Conservation (phyloP, 2,888 invertebrate species). For the Caenorhabditis sp. region DNA sequence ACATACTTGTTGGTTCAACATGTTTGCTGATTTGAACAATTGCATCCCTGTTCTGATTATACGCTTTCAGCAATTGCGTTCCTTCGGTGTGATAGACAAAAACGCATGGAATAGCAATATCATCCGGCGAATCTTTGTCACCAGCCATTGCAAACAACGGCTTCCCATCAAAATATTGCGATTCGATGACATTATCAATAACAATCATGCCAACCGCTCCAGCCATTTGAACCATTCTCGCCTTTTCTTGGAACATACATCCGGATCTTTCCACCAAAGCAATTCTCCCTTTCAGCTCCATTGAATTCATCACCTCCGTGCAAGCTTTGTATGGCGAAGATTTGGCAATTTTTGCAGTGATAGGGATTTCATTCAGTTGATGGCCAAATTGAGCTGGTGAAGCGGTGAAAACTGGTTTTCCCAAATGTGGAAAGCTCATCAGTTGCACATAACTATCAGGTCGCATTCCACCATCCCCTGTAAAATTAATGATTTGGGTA, state of each 20-base stretch:
- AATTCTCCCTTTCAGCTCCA: slow-evolving; percentile 79
- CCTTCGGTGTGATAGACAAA: slow-evolving; percentile 60
- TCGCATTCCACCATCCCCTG: not conserved
- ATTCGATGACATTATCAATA: slow-evolving; percentile 79
- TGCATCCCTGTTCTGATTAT: slow-evolving; percentile 11
- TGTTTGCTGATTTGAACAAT: slow-evolving; percentile 2
- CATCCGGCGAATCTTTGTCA: slow-evolving; percentile 79
- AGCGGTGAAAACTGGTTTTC: slow-evolving; percentile 72
- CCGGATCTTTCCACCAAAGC: slow-evolving; percentile 87
- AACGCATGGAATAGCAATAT: slow-evolving; percentile 58
- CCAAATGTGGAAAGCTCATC: slow-evolving; percentile 73
- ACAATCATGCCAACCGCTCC: slow-evolving; percentile 88
- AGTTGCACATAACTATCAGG: slow-evolving; percentile 76
- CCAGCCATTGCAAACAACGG: slow-evolving; percentile 96
- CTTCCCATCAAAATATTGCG: slow-evolving; percentile 79
- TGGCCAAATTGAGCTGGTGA: slow-evolving; percentile 74
- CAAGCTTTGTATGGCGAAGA: slow-evolving; percentile 80
- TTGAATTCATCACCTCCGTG: slow-evolving; percentile 76
- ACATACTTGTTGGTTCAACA: slow-evolving; percentile 3
- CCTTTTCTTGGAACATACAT: slow-evolving; percentile 84
- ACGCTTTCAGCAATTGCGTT: slow-evolving; percentile 12
- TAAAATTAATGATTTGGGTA: not conserved
- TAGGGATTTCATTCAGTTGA: slow-evolving; percentile 2
- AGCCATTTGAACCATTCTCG: slow-evolving; percentile 80
- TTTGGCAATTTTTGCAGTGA: slow-evolving; percentile 76